Conservation (phyloP, 2,888 invertebrate genomes). For the Pasiphila rectangulata region DNA sequence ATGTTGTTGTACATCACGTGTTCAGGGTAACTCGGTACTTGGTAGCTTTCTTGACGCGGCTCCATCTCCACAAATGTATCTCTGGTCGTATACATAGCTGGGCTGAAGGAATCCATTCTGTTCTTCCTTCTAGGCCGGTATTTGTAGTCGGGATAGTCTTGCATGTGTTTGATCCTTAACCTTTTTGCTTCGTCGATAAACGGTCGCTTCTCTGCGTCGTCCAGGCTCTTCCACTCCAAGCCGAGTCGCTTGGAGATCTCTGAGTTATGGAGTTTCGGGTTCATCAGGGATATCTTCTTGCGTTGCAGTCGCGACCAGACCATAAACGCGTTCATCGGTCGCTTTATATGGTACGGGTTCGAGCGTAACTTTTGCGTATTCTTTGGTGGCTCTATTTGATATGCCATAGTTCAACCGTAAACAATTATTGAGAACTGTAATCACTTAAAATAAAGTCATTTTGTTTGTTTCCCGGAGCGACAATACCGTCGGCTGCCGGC, state of each 20-base stretch:
- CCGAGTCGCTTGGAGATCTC: constrained; percentile 92
- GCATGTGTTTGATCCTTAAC: constrained; percentile 86
- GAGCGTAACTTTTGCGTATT: constrained; percentile 66
- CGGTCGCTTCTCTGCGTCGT: constrained; percentile 89
- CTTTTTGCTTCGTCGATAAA: constrained; percentile 95
- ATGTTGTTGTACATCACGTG: constrained; percentile 72
- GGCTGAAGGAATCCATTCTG: constrained; percentile 64
- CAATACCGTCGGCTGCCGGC: constrained; percentile 39
- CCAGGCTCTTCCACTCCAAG: constrained; percentile 91
- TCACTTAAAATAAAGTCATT: not conserved
- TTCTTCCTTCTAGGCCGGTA: constrained; percentile 84
- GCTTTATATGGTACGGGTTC: constrained; percentile 88
- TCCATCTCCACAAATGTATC: constrained; percentile 66
- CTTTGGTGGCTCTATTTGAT: constrained; percentile 54
- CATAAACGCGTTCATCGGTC: constrained; percentile 99
- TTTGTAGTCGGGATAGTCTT: constrained; percentile 87
- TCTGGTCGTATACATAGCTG: constrained; percentile 54
- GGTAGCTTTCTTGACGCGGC: constrained; percentile 62
- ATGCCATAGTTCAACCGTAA: constrained; percentile 54
- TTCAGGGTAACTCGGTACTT: constrained; percentile 62
- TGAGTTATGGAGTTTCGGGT: constrained; percentile 89
- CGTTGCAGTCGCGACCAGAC: constrained; percentile 96
- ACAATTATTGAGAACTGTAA: constrained; percentile 7
- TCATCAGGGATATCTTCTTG: constrained; percentile 90
- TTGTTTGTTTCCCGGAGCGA: constrained; percentile 5